Conservation (phyloP, 2,888 invertebrate genomes). For the Drosophila percnosoma region DNA sequence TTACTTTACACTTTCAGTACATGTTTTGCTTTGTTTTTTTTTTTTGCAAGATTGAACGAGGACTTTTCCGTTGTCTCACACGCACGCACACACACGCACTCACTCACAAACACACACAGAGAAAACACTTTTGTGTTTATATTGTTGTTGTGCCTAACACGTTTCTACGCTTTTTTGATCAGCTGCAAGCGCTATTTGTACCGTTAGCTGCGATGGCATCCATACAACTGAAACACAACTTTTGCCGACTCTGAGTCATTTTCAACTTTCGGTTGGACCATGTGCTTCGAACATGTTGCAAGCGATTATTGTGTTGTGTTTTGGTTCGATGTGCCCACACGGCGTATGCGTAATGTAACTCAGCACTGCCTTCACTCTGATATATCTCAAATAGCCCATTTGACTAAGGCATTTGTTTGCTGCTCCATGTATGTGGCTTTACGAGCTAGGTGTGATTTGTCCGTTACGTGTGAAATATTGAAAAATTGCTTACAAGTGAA, state of each 20-base stretch:
- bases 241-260: conserved; percentile 36
- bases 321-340: conserved; percentile 58
- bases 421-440: background rate
- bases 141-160: conserved; percentile 47
- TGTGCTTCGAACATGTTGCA: conserved; percentile 70
- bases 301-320: conserved; percentile 65
- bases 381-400: conserved; percentile 45
- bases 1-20: conserved; percentile 19
- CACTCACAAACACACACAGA: conserved; percentile 7
- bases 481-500: conserved; percentile 60
- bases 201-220: conserved; percentile 74
- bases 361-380: conserved; percentile 13
- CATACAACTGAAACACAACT: conserved; percentile 67
- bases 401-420: conserved; percentile 3
- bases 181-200: conserved; percentile 52
- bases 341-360: conserved; percentile 48
- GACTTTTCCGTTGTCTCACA: conserved; percentile 45
- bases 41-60: conserved; percentile 43
- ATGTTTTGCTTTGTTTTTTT: conserved; percentile 9
- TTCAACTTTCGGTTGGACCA: conserved; percentile 41
- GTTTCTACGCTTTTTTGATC: conserved; percentile 25
- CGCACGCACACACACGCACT: conserved; percentile 13
- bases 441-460: conserved; percentile 16
- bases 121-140: conserved; percentile 20
- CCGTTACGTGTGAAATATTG: conserved; percentile 38